Conservation (phyloP, 2,888 invertebrate genomes). For the Phortica magna region DNA sequence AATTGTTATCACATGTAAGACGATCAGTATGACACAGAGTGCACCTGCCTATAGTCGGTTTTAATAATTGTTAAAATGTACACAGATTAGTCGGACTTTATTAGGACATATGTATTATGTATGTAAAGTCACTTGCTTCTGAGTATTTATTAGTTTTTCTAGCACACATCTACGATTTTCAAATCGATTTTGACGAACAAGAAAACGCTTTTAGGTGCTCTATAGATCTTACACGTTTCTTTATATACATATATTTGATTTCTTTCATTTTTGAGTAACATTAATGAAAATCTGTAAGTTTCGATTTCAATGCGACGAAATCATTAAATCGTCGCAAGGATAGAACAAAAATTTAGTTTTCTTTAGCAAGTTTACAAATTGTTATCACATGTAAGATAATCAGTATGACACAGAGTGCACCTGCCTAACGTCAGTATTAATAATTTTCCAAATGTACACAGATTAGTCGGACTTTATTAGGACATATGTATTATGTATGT, state of each 20-base stretch:
- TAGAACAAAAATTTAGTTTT: constrained; percentile 43
- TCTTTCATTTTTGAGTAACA: not conserved
- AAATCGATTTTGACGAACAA: constrained; percentile 45
- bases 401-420: constrained; percentile 64
- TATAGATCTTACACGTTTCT: not conserved
- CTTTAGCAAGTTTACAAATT: constrained; percentile 49
- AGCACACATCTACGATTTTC: constrained; percentile 64
- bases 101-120: not conserved
- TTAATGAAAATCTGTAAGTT: constrained; percentile 35
- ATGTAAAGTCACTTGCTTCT: constrained; percentile 50
- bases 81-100: not conserved
- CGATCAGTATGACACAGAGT: constrained; percentile 62
- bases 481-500: not conserved
- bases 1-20: constrained; percentile 52
- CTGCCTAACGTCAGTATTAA: constrained; percentile 43
- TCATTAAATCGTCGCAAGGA: constrained; percentile 45
- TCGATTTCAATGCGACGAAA: constrained; percentile 52
- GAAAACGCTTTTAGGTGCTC: constrained; percentile 52
- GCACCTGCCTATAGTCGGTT: constrained; percentile 50
- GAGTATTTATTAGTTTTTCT: constrained; percentile 41
- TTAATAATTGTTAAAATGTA: constrained; percentile 24
- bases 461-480: not conserved
- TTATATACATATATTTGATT: no score
- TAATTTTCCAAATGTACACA: constrained; percentile 37
- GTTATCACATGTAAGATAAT: constrained; percentile 51